These are phyloP conservation scores for Cinara cedri DNA, from an alignment of 2,888 invertebrate genomes.

Conservation along the genomic window DNA sequence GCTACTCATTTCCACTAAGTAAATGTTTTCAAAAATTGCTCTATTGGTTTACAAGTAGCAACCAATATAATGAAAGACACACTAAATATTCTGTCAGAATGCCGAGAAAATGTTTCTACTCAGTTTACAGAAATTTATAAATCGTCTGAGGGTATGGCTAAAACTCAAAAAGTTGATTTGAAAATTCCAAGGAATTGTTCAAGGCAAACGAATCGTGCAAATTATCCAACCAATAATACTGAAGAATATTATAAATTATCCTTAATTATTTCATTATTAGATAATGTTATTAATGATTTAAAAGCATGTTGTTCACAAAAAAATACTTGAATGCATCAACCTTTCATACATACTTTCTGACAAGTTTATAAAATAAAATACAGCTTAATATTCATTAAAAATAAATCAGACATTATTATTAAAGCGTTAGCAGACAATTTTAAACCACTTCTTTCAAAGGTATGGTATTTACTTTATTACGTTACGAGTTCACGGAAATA, in stretches of 20 bases:
- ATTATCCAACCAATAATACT: no score
- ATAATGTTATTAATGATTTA: conserved; percentile 13
- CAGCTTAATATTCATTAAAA: background rate
- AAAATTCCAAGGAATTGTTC: background rate
- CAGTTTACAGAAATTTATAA: background rate
- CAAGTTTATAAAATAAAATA: background rate
- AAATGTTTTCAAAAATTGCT: no score
- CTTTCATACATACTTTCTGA: conserved; percentile 7
- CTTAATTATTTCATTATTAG: conserved; percentile 5
- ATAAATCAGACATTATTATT: background rate
- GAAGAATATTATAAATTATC: conserved; percentile 4
- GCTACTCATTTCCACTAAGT: no score
- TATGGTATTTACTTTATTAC: no score
- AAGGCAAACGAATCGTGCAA: conserved; percentile 5
- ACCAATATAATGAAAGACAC: no score
- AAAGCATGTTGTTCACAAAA: conserved; percentile 13
- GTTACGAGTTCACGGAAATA: no score
- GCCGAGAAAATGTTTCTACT: no score
- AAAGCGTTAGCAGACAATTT: no score
- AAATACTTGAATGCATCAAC: conserved; percentile 6
- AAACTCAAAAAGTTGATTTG: conserved; percentile 3
- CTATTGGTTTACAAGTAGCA: no score
- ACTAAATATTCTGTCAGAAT: no score
- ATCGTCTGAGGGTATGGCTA: background rate
- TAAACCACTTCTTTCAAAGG: no score